Percentiles rank a stretch among this genome's conserved stretches.
These are phyloP conservation scores for Epicauta chinensis DNA, from an alignment of 1,140 invertebrate genomes.

Conservation along the genomic window DNA sequence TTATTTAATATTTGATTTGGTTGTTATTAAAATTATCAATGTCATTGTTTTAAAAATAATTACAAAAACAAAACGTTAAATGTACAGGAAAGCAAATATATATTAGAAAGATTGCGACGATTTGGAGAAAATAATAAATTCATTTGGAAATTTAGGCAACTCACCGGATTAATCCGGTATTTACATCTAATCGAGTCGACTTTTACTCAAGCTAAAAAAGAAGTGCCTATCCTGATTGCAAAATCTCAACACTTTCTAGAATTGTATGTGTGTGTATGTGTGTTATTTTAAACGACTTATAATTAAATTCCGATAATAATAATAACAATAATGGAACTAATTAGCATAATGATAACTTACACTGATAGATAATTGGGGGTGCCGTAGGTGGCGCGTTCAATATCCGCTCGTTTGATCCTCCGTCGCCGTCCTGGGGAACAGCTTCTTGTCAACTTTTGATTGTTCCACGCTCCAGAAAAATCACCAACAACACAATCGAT, in stretches of 20 bases:
- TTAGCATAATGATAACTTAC: too few species aligned
- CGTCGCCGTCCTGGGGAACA: conserved; percentile 16
- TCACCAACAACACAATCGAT: conserved; percentile 2
- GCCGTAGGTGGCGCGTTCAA: too few species aligned
- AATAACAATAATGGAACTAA: not conserved
- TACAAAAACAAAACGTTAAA: too few species aligned
- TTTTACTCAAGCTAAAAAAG: conserved; percentile 13
- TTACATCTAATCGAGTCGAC: not conserved
- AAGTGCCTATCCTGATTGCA: conserved; percentile 14
- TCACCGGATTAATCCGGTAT: too few species aligned
- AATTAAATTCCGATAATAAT: not conserved
- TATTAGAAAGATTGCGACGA: too few species aligned
- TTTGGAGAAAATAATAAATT: too few species aligned
- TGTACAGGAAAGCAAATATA: too few species aligned
- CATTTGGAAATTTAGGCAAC: too few species aligned
- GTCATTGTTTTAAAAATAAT: not conserved
- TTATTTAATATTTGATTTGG: too few species aligned
- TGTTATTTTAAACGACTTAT: too few species aligned
- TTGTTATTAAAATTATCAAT: conserved; percentile 9
- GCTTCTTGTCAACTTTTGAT: conserved; percentile 13
- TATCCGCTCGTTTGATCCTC: not conserved
- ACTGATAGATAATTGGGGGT: too few species aligned
- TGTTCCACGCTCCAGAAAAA: conserved; percentile 4
- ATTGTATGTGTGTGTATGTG: not conserved
- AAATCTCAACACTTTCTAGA: conserved; percentile 17